phyloP scores from a whole-genome alignment of 2,797 vertebrate genomes.

The Tamandua tetradactyla region DNA sequence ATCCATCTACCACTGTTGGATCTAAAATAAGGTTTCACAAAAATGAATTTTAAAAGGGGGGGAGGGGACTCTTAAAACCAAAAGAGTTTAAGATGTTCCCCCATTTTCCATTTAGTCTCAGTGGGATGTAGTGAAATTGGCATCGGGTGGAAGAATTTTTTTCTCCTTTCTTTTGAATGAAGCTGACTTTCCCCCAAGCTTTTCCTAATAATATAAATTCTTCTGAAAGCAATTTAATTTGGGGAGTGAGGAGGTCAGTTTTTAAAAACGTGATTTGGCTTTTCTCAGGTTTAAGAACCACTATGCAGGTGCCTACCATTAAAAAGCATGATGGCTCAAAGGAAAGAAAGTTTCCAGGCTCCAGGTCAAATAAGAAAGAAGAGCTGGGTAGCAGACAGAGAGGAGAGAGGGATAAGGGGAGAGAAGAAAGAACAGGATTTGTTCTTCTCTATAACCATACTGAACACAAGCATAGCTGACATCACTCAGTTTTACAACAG shows the following conservation, averaged over 20 bases:
- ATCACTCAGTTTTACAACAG: slow-evolving; percentile 79
- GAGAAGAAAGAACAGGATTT: slow-evolving; percentile 27
- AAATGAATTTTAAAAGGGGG: background rate
- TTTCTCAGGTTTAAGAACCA: slow-evolving; percentile 77
- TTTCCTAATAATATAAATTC: background rate
- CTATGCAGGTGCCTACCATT: slow-evolving; percentile 48
- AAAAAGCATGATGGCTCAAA: slow-evolving; percentile 69
- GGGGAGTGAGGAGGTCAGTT: background rate
- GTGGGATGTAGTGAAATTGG: background rate
- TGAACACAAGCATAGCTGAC: slow-evolving; percentile 77
- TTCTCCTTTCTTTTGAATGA: background rate
- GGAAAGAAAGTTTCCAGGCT: slow-evolving; percentile 75
- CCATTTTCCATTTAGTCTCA: slow-evolving; percentile 55
- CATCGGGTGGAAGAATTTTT: background rate
- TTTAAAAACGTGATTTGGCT: slow-evolving; percentile 30
- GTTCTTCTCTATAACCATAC: slow-evolving; percentile 51
- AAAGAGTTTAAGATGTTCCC: slow-evolving; percentile 40
- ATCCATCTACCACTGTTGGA: slow-evolving; percentile 20
- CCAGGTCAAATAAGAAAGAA: slow-evolving; percentile 30
- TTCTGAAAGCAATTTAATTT: background rate
- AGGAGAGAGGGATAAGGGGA: background rate
- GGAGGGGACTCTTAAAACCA: slow-evolving; percentile 60
- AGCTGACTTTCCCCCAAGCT: background rate
- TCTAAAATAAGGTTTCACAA: slow-evolving; percentile 65
- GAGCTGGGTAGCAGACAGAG: slow-evolving; percentile 2